Evolutionary conservation across 2,797 vertebrate species (phyloP).

Genomic region (Hemitrygon akajei): DNA sequence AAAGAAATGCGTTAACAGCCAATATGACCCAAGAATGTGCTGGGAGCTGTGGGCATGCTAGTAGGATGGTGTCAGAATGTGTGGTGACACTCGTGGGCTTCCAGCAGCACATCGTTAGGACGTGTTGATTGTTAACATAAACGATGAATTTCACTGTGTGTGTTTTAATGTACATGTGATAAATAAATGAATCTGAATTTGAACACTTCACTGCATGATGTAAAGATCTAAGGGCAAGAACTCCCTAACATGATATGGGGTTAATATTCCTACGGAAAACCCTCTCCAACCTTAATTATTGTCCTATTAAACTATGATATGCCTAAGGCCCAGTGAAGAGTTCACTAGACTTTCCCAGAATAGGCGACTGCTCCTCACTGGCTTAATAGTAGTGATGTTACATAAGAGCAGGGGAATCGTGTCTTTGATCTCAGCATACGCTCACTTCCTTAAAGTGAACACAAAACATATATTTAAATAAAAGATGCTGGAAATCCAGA

Average conservation of each 20-base stretch:
- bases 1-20: too few relatives aligned
- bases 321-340: background rate
- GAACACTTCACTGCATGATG: background rate
- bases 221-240: background rate
- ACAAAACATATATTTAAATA: background rate
- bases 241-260: too few relatives aligned
- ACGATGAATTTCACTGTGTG: too few relatives aligned
- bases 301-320: background rate
- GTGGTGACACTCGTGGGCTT: too few relatives aligned
- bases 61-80: too few relatives aligned
- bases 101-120: too few relatives aligned
- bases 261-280: background rate
- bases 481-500: background rate
- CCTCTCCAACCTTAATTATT: too few relatives aligned
- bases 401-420: background rate
- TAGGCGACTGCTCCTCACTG: background rate
- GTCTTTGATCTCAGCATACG: background rate
- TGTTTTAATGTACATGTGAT: too few relatives aligned
- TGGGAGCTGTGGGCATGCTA: too few relatives aligned
- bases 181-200: too few relatives aligned
- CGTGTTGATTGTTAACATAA: too few relatives aligned
- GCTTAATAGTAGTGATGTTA: background rate
- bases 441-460: background rate
- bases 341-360: background rate
- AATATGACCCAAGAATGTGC: too few relatives aligned